phyloP scores from a whole-genome alignment of 1,140 invertebrate species.

The Pseudoatta argentina region DNA sequence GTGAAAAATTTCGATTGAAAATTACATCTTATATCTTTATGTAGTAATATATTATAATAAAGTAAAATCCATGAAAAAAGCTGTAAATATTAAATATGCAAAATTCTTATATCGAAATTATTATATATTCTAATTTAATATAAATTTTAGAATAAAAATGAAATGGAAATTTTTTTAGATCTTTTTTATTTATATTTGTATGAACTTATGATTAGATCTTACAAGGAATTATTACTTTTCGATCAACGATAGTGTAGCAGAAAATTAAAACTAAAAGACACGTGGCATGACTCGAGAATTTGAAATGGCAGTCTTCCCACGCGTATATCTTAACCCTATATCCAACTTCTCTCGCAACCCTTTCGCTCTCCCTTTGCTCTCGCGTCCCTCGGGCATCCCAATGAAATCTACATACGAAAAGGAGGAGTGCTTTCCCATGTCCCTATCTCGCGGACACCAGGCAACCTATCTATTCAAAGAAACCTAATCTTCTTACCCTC shows the following conservation, averaged over 20 bases:
- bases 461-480: slow-evolving; percentile 74
- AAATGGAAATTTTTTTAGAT: background rate
- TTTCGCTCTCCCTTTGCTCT: slow-evolving; percentile 70
- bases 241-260: background rate
- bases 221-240: slow-evolving; percentile 5
- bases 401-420: slow-evolving; percentile 79
- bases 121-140: background rate
- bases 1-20: background rate
- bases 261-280: slow-evolving; percentile 61
- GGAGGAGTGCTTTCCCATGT: slow-evolving; percentile 79
- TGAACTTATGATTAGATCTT: background rate
- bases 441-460: slow-evolving; percentile 75
- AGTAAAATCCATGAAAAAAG: background rate
- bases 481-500: slow-evolving; percentile 74
- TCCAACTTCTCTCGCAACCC: slow-evolving; percentile 70
- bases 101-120: background rate
- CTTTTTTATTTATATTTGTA: background rate
- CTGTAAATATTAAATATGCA: background rate
- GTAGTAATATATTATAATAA: background rate
- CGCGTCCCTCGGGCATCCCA: slow-evolving; percentile 70
- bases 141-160: background rate
- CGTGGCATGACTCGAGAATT: slow-evolving; percentile 74
- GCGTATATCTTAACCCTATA: slow-evolving; percentile 76
- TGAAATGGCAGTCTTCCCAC: slow-evolving; percentile 72
- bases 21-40: background rate